These are phyloP conservation scores for Premnoplex brunnescens DNA, from an alignment of 2,797 vertebrate genomes.

Conservation along the genomic window DNA sequence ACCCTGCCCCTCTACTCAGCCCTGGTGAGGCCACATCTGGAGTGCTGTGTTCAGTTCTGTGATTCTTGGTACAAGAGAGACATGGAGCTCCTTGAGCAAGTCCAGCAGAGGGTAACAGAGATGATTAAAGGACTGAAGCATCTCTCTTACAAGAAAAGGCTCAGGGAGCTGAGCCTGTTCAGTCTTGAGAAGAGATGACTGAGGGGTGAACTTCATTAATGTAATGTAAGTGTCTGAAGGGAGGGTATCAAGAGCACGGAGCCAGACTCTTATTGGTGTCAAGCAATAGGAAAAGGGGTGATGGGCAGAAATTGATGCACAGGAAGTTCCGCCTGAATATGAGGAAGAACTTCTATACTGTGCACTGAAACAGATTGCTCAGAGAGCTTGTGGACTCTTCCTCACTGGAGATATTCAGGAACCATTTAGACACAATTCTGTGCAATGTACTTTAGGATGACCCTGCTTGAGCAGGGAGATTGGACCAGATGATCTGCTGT, in stretches of 20 bases:
- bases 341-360: not conserved
- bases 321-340: not conserved
- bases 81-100: not conserved
- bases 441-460: not conserved
- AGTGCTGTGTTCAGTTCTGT: not conserved
- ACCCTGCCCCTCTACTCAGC: not conserved
- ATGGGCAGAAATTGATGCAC: not conserved
- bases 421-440: not conserved
- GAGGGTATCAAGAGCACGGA: not conserved
- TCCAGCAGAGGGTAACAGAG: not conserved
- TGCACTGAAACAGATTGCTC: not conserved
- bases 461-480: not conserved
- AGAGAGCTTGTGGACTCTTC: not conserved
- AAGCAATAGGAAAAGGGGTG: not conserved
- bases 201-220: not conserved
- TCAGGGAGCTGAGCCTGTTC: not conserved
- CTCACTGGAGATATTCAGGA: not conserved
- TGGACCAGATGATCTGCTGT: not conserved
- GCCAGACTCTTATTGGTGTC: not conserved
- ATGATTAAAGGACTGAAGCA: not conserved
- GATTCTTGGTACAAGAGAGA: not conserved
- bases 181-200: not conserved
- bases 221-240: not conserved
- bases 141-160: rapidly evolving
- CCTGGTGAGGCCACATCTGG: not conserved